Evolutionary conservation across 2,113 vertebrate genomes (phyloP).

Genomic region (Desmodus rotundus): DNA sequence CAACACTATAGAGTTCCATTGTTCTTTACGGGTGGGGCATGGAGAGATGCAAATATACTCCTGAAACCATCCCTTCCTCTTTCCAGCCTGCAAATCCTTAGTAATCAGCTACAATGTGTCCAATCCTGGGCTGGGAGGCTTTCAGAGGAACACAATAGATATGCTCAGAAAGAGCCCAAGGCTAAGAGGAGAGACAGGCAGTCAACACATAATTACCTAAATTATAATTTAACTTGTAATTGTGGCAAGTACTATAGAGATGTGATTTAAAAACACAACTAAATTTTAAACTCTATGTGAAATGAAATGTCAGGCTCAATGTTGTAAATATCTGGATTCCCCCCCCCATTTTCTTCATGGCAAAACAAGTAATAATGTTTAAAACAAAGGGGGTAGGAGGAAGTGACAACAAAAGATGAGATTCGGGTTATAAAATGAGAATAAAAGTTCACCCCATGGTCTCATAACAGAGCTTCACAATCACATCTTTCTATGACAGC

Average conservation of each 20-base stretch:
- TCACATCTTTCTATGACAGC: not conserved
- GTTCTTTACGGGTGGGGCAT: not conserved
- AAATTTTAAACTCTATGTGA: not conserved
- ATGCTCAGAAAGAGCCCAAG: not conserved
- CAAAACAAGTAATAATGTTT: constrained; percentile 7
- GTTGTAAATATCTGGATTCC: not conserved
- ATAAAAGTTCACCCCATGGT: not conserved
- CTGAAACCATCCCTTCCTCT: not conserved
- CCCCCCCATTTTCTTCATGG: not conserved
- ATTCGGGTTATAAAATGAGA: not conserved
- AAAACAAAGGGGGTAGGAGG: not conserved
- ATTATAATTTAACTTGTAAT: not conserved
- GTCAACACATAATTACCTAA: not conserved
- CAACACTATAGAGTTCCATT: not conserved
- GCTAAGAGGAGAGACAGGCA: not conserved
- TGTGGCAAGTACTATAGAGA: not conserved
- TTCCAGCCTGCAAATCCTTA: not conserved
- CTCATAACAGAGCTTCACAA: not conserved
- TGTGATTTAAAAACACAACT: not conserved
- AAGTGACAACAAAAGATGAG: not conserved
- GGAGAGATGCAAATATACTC: not conserved
- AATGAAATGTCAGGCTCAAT: not conserved
- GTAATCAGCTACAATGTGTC: not conserved
- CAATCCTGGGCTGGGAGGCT: not conserved
- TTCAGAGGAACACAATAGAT: not conserved